These are phyloP conservation scores for Lucifuga dentata DNA, from an alignment of 2,113 vertebrate species.

Conservation along the genomic window DNA sequence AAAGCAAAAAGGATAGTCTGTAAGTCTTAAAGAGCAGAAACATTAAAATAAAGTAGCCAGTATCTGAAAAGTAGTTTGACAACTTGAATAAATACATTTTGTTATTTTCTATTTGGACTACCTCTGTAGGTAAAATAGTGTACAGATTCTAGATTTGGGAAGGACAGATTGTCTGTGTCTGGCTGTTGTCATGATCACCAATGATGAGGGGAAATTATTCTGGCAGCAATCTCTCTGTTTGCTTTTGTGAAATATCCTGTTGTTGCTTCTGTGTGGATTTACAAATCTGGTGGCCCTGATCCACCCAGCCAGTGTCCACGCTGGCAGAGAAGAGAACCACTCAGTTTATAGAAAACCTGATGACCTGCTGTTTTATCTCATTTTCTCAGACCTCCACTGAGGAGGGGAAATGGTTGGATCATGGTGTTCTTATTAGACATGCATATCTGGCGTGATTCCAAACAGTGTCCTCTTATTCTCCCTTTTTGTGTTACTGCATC, in stretches of 20 bases:
- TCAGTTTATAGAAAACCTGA: constrained; percentile 29
- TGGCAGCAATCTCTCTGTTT: constrained; percentile 7
- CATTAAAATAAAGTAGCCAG: too few species aligned
- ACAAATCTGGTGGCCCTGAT: constrained; percentile 39
- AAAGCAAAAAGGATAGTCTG: too few species aligned
- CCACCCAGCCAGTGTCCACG: constrained; percentile 16
- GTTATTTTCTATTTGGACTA: too few species aligned
- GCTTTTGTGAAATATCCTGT: constrained; percentile 70
- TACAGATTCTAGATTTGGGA: background rate
- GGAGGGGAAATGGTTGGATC: constrained; percentile 55
- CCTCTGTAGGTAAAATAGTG: too few species aligned
- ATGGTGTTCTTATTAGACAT: constrained; percentile 17
- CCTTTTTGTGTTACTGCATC: constrained; percentile 37
- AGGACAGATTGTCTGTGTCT: background rate
- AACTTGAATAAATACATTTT: too few species aligned
- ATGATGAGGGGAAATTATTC: constrained; percentile 59
- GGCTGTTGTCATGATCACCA: constrained; percentile 35
- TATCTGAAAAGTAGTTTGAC: too few species aligned
- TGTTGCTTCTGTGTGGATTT: constrained; percentile 55
- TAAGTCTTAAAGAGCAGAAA: too few species aligned
- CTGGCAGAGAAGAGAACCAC: constrained; percentile 3
- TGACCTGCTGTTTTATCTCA: constrained; percentile 63
- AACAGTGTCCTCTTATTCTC: constrained; percentile 31
- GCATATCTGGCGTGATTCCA: constrained; percentile 47
- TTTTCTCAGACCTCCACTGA: constrained; percentile 60